Evolutionary conservation across 2,113 vertebrate species (phyloP), one percentile per base, ranked within the genome.

Genomic region (Embiotoca jacksoni): DNA sequence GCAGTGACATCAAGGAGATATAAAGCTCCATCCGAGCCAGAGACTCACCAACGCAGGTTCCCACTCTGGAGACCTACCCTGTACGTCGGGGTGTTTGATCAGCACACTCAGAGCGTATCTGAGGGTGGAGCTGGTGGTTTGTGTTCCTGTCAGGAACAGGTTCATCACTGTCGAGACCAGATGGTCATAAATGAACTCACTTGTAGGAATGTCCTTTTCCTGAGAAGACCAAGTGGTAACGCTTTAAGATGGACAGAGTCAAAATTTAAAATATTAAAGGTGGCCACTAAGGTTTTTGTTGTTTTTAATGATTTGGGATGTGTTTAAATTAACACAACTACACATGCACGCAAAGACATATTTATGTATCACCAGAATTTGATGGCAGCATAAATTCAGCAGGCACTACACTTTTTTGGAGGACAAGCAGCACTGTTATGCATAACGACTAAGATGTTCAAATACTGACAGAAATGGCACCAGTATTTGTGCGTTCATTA

Each of bases 1-100:
- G 64, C 56, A 95, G 65, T 0, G 93, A 83, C 10, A 94, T 93
- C 2, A 94, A 2, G 69, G 95, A 93, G 33, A 96, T 78, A 64
- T 95, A 95, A n/a, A 95, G 81, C 86, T 96, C 94, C 94, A 94
- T 95, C 1, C 93, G 92, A 23, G 95, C 94, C 46, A 95, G 82
- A 60, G 92, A 85, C 82, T 95, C 93, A 0, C 94, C 95, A 0
- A 92, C 92, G 84, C 95, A 95, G 13, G 90, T 58, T 33, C 23
- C 23, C 23, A 23, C 23, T 23, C 23, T 8, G 13, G 15, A 10
- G 31, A 60, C 90, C 14, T 59, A 95, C 93, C 89, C 75, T 95
- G 93, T 39, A 95, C 90, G 4, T 94, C 33, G 0, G 94, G 94
- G 50, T 94, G 65, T 72, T 95, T 95, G 39, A 96, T 91, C 62